Evolutionary conservation across 2,797 vertebrate genomes (phyloP).

Genomic region (Acipenser ruthenus): DNA sequence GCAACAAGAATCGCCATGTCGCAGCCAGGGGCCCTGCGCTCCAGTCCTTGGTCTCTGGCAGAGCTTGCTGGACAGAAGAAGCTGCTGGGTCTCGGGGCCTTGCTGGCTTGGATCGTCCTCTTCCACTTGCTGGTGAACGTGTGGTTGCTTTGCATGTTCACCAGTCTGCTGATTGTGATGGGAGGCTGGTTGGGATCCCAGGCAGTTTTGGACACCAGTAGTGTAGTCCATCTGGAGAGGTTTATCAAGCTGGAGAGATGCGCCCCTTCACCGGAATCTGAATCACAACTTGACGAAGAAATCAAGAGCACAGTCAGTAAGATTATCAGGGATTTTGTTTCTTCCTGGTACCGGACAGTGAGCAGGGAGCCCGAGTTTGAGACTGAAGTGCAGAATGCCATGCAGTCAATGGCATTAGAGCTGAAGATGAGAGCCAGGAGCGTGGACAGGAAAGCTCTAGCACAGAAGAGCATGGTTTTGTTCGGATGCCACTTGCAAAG

Average conservation of each 20-base stretch:
- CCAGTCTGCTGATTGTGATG: slow-evolving; percentile 62
- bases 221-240: slow-evolving; percentile 72
- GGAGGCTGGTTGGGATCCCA: slow-evolving; percentile 78
- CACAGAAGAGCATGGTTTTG: slow-evolving; percentile 63
- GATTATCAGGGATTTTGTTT: slow-evolving; percentile 84
- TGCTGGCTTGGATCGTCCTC: slow-evolving; percentile 70
- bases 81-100: slow-evolving; percentile 50
- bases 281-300: slow-evolving; percentile 65
- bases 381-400: slow-evolving; percentile 67
- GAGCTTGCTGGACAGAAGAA: slow-evolving; percentile 51
- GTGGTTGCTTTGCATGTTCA: slow-evolving; percentile 77
- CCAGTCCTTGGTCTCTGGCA: slow-evolving; percentile 31
- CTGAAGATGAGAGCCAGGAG: slow-evolving; percentile 59
- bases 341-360: slow-evolving; percentile 80
- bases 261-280: slow-evolving; percentile 34
- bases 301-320: slow-evolving; percentile 71
- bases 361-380: slow-evolving; percentile 72
- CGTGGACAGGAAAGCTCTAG: slow-evolving; percentile 59
- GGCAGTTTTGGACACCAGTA: slow-evolving; percentile 46
- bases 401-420: slow-evolving; percentile 69
- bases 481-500: slow-evolving; percentile 81
- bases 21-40: slow-evolving; percentile 16
- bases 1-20: slow-evolving; percentile 17
- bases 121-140: slow-evolving; percentile 78
- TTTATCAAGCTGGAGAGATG: slow-evolving; percentile 57